phyloP scores from a whole-genome alignment of 2,797 vertebrate species.

The Pseudomugil tenellus region DNA sequence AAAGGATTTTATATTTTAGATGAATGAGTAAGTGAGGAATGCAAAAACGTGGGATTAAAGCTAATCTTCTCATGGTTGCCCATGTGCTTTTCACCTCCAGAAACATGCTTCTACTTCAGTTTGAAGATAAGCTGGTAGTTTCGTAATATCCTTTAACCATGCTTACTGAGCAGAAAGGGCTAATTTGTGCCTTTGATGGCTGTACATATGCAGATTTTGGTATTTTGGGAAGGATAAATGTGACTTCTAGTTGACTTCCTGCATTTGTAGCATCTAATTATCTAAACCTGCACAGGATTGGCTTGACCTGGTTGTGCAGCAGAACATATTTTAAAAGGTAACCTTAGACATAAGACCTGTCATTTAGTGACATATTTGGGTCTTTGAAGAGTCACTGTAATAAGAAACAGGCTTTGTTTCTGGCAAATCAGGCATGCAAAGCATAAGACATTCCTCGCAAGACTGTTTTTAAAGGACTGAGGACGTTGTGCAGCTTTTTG shows the following conservation, averaged over 20 bases:
- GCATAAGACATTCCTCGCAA: conserved; percentile 13
- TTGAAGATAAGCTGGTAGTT: not conserved
- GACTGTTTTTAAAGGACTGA: conserved; percentile 26
- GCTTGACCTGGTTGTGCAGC: conserved; percentile 3
- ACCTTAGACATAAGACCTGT: conserved; percentile 13
- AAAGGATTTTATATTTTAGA: conserved; percentile 19
- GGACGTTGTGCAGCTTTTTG: conserved; percentile 17
- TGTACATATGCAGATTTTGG: conserved; percentile 47
- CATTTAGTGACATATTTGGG: conserved; percentile 22
- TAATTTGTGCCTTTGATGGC: conserved; percentile 20
- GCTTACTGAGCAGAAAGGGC: not conserved
- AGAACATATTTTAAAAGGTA: conserved; percentile 32
- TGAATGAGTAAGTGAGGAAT: conserved; percentile 22
- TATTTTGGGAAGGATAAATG: conserved; percentile 35
- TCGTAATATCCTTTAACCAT: conserved; percentile 12
- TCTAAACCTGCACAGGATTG: conserved; percentile 11
- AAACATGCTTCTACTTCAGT: not conserved
- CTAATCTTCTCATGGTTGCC: not conserved
- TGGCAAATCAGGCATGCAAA: conserved; percentile 18
- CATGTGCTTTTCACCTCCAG: conserved; percentile 6
- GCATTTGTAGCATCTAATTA: conserved; percentile 17
- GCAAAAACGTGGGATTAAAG: not conserved
- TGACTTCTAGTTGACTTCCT: conserved; percentile 21
- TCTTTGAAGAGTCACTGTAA: conserved; percentile 16
- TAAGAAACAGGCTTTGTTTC: conserved; percentile 10